Percentiles rank a stretch among this genome's conserved stretches.
These are phyloP conservation scores for Gymnocephalus cernua DNA, from an alignment of 2,113 vertebrate species.

Conservation along the genomic window DNA sequence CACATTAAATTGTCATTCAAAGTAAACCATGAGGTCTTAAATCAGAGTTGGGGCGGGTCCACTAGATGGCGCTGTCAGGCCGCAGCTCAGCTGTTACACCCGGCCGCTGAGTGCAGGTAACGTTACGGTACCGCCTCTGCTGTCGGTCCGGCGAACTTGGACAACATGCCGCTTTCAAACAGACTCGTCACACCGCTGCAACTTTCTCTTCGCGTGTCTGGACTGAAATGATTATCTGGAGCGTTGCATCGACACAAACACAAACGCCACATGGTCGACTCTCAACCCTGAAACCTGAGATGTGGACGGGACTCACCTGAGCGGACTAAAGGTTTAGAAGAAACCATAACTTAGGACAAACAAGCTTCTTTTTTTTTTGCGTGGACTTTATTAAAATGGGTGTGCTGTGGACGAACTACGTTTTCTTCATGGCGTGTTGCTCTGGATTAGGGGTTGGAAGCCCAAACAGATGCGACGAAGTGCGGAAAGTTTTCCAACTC, in stretches of 20 bases:
- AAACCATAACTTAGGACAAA: conserved; percentile 25
- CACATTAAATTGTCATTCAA: neutral
- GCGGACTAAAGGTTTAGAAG: conserved; percentile 5
- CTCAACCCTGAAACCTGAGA: conserved; percentile 28
- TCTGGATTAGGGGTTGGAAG: conserved; percentile 46
- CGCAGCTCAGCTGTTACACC: fast-evolving
- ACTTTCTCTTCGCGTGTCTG: conserved; percentile 40
- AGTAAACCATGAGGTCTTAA: neutral
- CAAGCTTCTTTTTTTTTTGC: neutral
- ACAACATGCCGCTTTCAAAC: conserved; percentile 51
- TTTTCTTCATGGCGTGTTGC: conserved; percentile 56
- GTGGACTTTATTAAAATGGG: conserved; percentile 50
- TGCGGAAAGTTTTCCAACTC: conserved; percentile 89
- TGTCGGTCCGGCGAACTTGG: conserved; percentile 54
- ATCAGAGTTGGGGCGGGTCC: neutral
- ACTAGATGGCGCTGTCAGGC: conserved; percentile 57
- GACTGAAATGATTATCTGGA: conserved; percentile 1
- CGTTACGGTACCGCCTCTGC: conserved; percentile 69
- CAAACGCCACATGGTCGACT: neutral
- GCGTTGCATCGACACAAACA: neutral
- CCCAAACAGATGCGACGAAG: conserved; percentile 84
- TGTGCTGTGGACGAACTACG: conserved; percentile 2
- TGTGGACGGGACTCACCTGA: conserved; percentile 69
- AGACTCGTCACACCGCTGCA: conserved; percentile 37
- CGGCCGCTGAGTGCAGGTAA: conserved; percentile 57